Evolutionary conservation across 2,797 vertebrate species (phyloP).

Genomic region (Muscicapa comitata): DNA sequence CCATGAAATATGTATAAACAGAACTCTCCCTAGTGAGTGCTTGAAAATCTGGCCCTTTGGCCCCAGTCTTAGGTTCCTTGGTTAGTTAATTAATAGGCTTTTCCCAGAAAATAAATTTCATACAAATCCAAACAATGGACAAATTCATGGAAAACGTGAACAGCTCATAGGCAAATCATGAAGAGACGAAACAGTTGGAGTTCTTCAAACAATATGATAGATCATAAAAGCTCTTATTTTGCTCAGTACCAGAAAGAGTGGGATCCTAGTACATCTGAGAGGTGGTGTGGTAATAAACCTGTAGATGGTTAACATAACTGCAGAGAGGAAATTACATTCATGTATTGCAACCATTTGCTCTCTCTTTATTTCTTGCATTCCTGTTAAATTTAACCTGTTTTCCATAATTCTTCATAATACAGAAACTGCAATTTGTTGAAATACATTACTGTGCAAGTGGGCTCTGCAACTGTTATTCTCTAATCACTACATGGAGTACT

Average conservation of each 20-base stretch:
- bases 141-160: slow-evolving; percentile 49
- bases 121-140: slow-evolving; percentile 52
- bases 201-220: neutral
- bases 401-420: neutral
- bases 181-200: neutral
- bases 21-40: slow-evolving; percentile 42
- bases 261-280: neutral
- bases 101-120: slow-evolving; percentile 56
- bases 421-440: neutral
- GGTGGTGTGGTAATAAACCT: neutral
- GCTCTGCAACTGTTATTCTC: neutral
- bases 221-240: neutral
- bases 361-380: neutral
- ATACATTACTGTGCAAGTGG: neutral
- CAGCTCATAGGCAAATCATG: neutral
- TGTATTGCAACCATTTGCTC: neutral
- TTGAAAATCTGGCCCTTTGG: slow-evolving; percentile 61
- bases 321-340: neutral
- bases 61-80: neutral
- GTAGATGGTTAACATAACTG: neutral
- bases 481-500: neutral
- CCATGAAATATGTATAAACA: slow-evolving; percentile 67
- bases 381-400: neutral
- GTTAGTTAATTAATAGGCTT: slow-evolving; percentile 51
- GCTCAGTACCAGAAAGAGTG: neutral